A percentile compares a stretch with the other conserved stretches of the same genome.
These are phyloP conservation scores for Phortica okadai DNA, from an alignment of 2,888 invertebrate genomes.

Conservation along the genomic window DNA sequence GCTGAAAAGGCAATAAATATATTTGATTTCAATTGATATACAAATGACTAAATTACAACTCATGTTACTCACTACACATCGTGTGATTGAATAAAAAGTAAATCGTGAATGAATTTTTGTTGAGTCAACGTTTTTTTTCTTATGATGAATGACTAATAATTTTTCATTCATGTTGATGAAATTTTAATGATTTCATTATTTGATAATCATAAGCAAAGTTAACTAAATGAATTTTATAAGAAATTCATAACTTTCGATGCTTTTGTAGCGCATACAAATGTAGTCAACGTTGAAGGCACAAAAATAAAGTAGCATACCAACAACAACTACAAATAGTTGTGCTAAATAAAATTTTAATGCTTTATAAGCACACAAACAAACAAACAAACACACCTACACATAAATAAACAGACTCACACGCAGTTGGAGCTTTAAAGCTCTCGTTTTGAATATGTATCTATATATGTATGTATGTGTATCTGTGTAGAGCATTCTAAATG, in stretches of 20 bases:
- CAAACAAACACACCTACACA: slow-evolving; percentile 25
- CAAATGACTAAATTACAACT: too few species aligned
- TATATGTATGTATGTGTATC: background rate
- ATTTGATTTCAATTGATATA: too few species aligned
- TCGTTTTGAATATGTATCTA: slow-evolving; percentile 38
- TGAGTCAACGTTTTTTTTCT: too few species aligned
- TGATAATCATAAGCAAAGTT: too few species aligned
- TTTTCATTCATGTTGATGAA: too few species aligned
- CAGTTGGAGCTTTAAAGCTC: slow-evolving; percentile 58
- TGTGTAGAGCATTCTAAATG: background rate
- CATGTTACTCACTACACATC: too few species aligned
- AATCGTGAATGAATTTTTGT: too few species aligned
- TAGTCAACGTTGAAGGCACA: slow-evolving; percentile 37
- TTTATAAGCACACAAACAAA: slow-evolving; percentile 46
- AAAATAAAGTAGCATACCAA: slow-evolving; percentile 14
- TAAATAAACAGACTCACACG: slow-evolving; percentile 23
- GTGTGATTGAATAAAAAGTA: too few species aligned
- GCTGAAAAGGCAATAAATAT: too few species aligned
- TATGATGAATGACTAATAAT: too few species aligned
- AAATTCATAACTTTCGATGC: background rate
- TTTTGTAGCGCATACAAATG: slow-evolving; percentile 44
- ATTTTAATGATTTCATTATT: too few species aligned
- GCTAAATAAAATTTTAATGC: slow-evolving; percentile 38
- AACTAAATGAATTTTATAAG: too few species aligned
- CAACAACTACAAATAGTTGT: slow-evolving; percentile 47